Conservation (phyloP, 2,797 vertebrate species). For the Liasis olivaceus region DNA sequence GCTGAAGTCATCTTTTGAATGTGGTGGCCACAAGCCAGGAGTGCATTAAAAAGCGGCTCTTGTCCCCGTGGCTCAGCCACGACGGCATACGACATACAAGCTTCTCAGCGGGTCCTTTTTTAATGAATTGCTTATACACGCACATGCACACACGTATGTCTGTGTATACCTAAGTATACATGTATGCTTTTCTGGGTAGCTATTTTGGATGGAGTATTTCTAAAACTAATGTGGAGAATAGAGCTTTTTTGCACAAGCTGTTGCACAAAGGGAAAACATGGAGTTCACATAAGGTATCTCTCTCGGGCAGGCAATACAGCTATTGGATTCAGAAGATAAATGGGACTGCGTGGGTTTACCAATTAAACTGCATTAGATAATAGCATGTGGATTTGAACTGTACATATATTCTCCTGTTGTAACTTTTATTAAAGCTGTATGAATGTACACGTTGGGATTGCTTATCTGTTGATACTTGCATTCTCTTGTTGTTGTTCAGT, state of each 20-base stretch:
- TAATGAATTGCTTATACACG: neutral
- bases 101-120: neutral
- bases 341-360: conserved; percentile 45
- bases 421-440: conserved; percentile 72
- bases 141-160: neutral
- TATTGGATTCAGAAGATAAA: conserved; percentile 47
- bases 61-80: neutral
- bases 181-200: conserved; percentile 22
- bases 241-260: conserved; percentile 70
- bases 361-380: conserved; percentile 46
- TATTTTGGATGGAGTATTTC: conserved; percentile 29
- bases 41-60: neutral
- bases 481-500: neutral
- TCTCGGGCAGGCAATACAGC: conserved; percentile 60
- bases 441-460: neutral
- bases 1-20: neutral
- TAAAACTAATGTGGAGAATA: conserved; percentile 52
- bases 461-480: neutral
- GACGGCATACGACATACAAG: neutral
- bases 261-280: conserved; percentile 62
- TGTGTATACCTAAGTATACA: too few species aligned
- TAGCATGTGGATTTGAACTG: conserved; percentile 70
- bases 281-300: conserved; percentile 67
- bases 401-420: conserved; percentile 68
- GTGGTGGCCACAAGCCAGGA: neutral